Evolutionary conservation across 2,113 vertebrate species (phyloP), one percentile per base, ranked within the genome.

Genomic region (Bungarus multicinctus): DNA sequence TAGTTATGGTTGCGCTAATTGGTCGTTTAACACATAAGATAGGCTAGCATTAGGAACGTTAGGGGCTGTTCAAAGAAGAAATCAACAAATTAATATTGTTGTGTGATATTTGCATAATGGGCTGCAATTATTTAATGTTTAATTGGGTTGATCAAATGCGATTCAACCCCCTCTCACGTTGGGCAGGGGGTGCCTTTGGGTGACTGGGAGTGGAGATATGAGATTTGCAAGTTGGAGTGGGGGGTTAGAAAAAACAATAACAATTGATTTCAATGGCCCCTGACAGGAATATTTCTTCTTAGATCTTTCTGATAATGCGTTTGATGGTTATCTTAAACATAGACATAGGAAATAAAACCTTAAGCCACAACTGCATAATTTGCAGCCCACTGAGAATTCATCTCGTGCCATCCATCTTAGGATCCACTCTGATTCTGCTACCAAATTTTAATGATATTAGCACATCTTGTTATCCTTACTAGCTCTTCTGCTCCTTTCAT

Each of bases 51-150:
- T 97, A 97, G 95, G 95, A 97, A 95, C 96, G 96, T 97, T 97
- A 95, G 95, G 97, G 93, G 95, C 95, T 97, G 97, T 96, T 97
- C 94, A 96, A 94, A 96, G 94, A 93, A 96, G 96, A 96, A 95
- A 97, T 97, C 96, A 97, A 97, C 97, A 98, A 97, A 97, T 97
- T 97, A 97, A 97, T 98, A 97, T 97, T 97, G 96, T 97, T 97
- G 95, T 95, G 92, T 96, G 95, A 95, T 97, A 97, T 97, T 98
- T 97, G 96, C 97, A 97, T 98, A 98, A 98, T 97, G 97, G 97
- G 94, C 95, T 97, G 95, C 95, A 97, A 96, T 97, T 98, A 97
- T 97, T 98, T 98, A 96, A 97, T 97, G 97, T 97, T 96, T 97
- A 97, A 97, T 97, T 97, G 96, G 93, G 93, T 97, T 97, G 97